phyloP scores from a whole-genome alignment of 2,888 invertebrate genomes.

The Penaeus monodon region DNA sequence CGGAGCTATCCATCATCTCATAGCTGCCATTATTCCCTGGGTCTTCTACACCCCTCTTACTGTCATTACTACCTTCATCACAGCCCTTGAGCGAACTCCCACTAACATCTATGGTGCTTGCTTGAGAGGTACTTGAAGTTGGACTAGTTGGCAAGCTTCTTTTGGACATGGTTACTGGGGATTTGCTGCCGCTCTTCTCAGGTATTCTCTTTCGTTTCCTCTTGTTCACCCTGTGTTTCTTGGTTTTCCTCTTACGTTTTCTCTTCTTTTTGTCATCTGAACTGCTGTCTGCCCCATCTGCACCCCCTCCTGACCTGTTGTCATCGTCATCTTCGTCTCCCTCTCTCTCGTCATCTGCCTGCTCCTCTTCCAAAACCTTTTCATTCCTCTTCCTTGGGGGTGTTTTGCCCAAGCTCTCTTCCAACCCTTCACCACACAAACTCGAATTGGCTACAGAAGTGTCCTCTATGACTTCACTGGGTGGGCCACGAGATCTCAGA shows the following conservation, averaged over 20 bases:
- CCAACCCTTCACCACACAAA: conserved; percentile 13
- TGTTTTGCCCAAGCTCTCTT: neutral
- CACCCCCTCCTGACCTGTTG: neutral
- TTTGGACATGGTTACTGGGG: conserved; percentile 20
- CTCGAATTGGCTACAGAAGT: neutral
- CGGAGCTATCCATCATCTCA: conserved; percentile 40
- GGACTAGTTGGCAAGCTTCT: conserved; percentile 21
- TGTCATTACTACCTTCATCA: neutral
- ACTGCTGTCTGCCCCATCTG: conserved; percentile 10
- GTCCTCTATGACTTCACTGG: conserved; percentile 19
- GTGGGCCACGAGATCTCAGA: conserved; percentile 63
- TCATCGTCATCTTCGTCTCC: conserved; percentile 54
- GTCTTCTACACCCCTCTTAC: neutral
- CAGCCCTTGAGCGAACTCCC: neutral
- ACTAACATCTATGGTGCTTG: neutral
- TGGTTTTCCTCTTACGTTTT: conserved; percentile 55
- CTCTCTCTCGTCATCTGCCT: conserved; percentile 39
- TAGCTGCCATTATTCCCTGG: neutral
- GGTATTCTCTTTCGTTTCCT: conserved; percentile 52
- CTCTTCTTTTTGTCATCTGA: conserved; percentile 50
- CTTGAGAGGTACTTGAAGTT: conserved; percentile 4
- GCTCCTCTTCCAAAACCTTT: conserved; percentile 19
- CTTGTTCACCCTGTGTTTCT: conserved; percentile 52
- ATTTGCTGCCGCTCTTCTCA: conserved; percentile 35
- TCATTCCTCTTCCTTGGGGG: conserved; percentile 7